These are phyloP conservation scores for Gallinago jamesoni DNA, from an alignment of 2,113 vertebrate species.

Conservation along the genomic window DNA sequence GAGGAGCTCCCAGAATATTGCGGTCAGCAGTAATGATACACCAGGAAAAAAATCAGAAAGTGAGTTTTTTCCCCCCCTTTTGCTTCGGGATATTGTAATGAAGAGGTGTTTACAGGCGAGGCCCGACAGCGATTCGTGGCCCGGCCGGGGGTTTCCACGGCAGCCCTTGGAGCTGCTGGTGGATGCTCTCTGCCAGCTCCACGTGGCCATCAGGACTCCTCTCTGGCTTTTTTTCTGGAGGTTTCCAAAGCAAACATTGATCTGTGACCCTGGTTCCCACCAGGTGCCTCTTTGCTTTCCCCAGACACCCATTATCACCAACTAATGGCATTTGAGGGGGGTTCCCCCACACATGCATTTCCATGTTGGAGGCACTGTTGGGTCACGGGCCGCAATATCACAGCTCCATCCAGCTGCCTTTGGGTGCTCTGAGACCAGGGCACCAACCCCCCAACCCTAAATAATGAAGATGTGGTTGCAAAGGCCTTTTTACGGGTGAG, in stretches of 20 bases:
- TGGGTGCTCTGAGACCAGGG: neutral
- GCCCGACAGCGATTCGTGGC: neutral
- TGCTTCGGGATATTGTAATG: neutral
- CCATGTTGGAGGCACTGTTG: rapidly evolving
- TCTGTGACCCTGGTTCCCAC: rapidly evolving
- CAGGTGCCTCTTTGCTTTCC: neutral
- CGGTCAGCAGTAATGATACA: neutral
- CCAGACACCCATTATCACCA: neutral
- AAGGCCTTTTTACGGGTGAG: neutral
- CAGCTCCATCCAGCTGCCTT: neutral
- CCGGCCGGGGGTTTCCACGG: neutral
- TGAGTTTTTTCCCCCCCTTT: neutral
- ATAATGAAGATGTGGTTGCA: neutral
- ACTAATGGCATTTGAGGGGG: rapidly evolving
- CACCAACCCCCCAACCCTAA: neutral
- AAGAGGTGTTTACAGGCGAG: neutral
- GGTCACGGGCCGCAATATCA: neutral
- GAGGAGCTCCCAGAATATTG: neutral
- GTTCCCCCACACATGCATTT: neutral
- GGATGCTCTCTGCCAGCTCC: neutral
- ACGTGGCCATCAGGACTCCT: rapidly evolving
- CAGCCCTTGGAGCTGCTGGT: neutral
- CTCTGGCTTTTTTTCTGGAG: neutral
- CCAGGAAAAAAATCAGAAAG: no score
- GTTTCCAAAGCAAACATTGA: neutral